These are phyloP conservation scores for Brachionus sp. DNA, from an alignment of 1,140 invertebrate genomes.

Conservation along the genomic window DNA sequence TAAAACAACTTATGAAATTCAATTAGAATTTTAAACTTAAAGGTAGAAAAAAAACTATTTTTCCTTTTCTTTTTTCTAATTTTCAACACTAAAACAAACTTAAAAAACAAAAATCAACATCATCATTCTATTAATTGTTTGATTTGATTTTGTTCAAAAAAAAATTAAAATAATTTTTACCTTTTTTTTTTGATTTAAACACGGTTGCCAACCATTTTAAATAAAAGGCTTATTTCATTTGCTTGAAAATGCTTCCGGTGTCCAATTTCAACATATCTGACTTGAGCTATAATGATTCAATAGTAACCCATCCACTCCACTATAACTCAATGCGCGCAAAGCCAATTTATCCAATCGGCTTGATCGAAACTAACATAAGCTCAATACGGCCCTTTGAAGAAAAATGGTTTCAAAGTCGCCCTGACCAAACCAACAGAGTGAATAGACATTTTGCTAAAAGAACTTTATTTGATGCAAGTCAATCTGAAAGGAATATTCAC, in stretches of 20 bases:
- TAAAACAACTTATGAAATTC: neutral
- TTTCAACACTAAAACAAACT: neutral
- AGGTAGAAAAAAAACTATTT: neutral
- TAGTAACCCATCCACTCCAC: neutral
- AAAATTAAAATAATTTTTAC: neutral
- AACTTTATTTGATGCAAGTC: neutral
- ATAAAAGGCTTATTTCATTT: neutral
- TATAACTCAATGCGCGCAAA: conserved; percentile 1
- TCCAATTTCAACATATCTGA: conserved; percentile 19
- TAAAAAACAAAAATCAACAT: neutral
- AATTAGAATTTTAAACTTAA: neutral
- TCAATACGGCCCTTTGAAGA: neutral
- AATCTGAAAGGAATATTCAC: neutral
- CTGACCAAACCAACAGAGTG: neutral
- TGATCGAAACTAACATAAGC: conserved; percentile 17
- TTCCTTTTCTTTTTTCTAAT: neutral
- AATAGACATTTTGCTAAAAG: conserved; percentile 15
- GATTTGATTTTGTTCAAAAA: neutral
- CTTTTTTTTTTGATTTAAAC: neutral
- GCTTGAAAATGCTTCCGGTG: neutral
- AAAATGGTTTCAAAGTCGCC: neutral
- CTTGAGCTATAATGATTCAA: conserved; percentile 8
- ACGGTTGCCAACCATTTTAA: neutral
- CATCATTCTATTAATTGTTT: neutral
- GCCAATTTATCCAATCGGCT: neutral